phyloP scores from a whole-genome alignment of 2,888 invertebrate genomes.

The Operophtera brumata region DNA sequence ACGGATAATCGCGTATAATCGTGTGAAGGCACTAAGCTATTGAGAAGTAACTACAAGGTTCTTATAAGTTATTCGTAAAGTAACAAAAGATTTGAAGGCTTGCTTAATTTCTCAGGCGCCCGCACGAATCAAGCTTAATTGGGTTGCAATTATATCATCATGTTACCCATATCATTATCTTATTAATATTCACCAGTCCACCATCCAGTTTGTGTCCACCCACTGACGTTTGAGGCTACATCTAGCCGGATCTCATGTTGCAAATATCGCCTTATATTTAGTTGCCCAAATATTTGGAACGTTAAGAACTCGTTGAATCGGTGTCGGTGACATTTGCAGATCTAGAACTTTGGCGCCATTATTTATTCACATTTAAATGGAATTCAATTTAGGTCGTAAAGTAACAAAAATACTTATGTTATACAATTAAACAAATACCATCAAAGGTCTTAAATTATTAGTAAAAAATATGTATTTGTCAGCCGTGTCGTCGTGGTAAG shows the following conservation, averaged over 20 bases:
- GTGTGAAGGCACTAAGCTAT: constrained; percentile 69
- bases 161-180: constrained; percentile 49
- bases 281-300: constrained; percentile 25
- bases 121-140: constrained; percentile 64
- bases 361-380: constrained; percentile 17
- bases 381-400: neutral
- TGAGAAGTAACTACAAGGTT: constrained; percentile 70
- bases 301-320: constrained; percentile 8
- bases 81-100: constrained; percentile 74
- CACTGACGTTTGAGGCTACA: constrained; percentile 31
- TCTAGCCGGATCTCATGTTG: constrained; percentile 32
- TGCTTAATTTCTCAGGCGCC: constrained; percentile 75
- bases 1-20: constrained; percentile 60
- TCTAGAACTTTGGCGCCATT: constrained; percentile 12
- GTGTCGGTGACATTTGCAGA: constrained; percentile 1
- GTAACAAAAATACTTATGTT: neutral
- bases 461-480: too few species aligned
- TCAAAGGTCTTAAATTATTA: too few species aligned
- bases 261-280: constrained; percentile 21
- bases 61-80: constrained; percentile 62
- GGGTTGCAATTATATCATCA: constrained; percentile 62
- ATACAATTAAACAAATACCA: neutral
- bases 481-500: too few species aligned
- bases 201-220: constrained; percentile 29
- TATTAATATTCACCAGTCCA: constrained; percentile 38